Evolutionary conservation across 2,888 invertebrate genomes (phyloP).

Genomic region (Graphium colonna): DNA sequence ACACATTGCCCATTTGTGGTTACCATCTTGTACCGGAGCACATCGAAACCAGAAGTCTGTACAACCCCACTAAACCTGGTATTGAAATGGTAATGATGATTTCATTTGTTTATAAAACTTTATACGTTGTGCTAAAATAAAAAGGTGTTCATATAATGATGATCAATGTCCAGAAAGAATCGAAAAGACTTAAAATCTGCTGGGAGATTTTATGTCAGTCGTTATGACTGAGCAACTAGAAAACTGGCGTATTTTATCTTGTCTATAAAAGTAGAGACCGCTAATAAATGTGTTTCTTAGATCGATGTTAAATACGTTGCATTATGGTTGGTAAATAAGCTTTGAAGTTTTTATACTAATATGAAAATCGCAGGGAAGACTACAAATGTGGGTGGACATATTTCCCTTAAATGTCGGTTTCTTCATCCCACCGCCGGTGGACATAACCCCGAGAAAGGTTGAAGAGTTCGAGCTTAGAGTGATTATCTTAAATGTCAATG

Average conservation of each 20-base stretch:
- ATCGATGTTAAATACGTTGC: too few species aligned
- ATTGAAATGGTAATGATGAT: slow-evolving; percentile 45
- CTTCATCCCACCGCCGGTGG: slow-evolving; percentile 84
- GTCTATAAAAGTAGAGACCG: too few species aligned
- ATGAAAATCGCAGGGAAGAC: slow-evolving; percentile 86
- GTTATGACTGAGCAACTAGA: too few species aligned
- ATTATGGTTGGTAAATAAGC: too few species aligned
- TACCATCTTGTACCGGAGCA: slow-evolving; percentile 92
- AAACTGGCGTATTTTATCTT: too few species aligned
- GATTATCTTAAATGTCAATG: slow-evolving; percentile 83
- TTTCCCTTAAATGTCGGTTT: slow-evolving; percentile 81
- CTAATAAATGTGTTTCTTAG: too few species aligned
- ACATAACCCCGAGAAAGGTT: slow-evolving; percentile 87
- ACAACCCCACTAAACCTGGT: slow-evolving; percentile 85
- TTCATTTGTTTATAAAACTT: not conserved
- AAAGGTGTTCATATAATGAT: too few species aligned
- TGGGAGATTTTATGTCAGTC: too few species aligned
- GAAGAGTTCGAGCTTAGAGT: slow-evolving; percentile 84
- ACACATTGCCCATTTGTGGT: slow-evolving; percentile 88
- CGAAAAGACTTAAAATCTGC: too few species aligned
- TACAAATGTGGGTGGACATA: slow-evolving; percentile 95
- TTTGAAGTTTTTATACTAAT: too few species aligned
- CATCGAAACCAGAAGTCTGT: slow-evolving; percentile 92
- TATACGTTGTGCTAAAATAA: too few species aligned
- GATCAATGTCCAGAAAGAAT: too few species aligned